phyloP scores from a whole-genome alignment of 2,888 invertebrate species.

The Orchesellides sinensis region DNA sequence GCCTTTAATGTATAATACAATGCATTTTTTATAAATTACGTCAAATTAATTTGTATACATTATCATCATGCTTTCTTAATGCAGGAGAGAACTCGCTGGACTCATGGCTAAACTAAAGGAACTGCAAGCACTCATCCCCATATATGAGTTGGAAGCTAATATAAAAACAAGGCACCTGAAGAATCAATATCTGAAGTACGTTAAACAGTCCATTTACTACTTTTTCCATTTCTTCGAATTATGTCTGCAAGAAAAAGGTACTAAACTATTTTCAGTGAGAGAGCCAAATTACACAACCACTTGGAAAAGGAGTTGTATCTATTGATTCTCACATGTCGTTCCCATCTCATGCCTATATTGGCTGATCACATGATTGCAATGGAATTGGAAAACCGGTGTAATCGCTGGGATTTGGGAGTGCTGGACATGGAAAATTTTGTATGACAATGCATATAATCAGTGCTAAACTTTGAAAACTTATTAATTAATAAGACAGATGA shows the following conservation, averaged over 20 bases:
- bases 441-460: too few relatives aligned
- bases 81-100: slow-evolving; percentile 67
- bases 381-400: slow-evolving; percentile 65
- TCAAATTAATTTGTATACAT: too few relatives aligned
- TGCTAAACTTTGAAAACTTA: too few relatives aligned
- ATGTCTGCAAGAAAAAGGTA: too few relatives aligned
- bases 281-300: slow-evolving; percentile 70
- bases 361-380: slow-evolving; percentile 68
- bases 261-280: too few relatives aligned
- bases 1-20: slow-evolving; percentile 68
- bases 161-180: slow-evolving; percentile 72
- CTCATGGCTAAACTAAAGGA: slow-evolving; percentile 65
- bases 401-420: slow-evolving; percentile 67
- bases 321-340: slow-evolving; percentile 66
- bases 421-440: slow-evolving; percentile 70
- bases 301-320: slow-evolving; percentile 70
- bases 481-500: too few relatives aligned
- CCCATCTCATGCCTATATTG: slow-evolving; percentile 72
- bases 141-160: slow-evolving; percentile 70
- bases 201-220: not conserved
- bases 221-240: not conserved
- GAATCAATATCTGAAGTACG: slow-evolving; percentile 72
- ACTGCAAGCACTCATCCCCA: slow-evolving; percentile 69
- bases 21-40: not conserved
- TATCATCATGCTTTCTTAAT: too few relatives aligned